Evolutionary conservation across 2,888 invertebrate genomes (phyloP), one percentile per base, ranked within the genome.

Genomic region (Tetragnatha montana): DNA sequence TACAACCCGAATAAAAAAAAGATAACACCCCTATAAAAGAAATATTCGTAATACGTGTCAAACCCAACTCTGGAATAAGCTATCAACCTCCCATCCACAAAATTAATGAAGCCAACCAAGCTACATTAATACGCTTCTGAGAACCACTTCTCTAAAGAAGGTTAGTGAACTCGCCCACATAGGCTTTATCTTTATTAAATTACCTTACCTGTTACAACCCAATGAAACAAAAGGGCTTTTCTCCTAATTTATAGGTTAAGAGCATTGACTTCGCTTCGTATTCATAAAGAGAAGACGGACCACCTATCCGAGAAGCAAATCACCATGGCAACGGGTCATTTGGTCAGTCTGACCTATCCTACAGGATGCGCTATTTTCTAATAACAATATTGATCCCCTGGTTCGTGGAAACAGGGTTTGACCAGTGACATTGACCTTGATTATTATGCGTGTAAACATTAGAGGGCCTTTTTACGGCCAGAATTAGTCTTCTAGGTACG

Each of bases 351-450:
- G 50, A 50, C 70, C 81, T 60, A 60, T 60, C 22, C 21, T 19
- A 78, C 49, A 21, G 17, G 75, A 71, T 60, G 78, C 35, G 47
- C 49, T 49, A 88, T 84, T 88, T 75, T 68, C 76, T 79, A 88
- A 81, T 35, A 84, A 47, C 51, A 21, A 8, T 21, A 88, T 88
- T 75, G 88, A 88, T 88, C n/a, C 14, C 12, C 47, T 79, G 73
- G 47, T 88, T 88, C 84, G 50, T 14, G 8, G 88, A 80, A 88
- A 71, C 60, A 74, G 22, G 6, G 22, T 79, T 83, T 83, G 69
- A 79, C 83, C 21, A 75, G 81, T 75, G 88, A 88, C 88, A 88
- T 84, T 88, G 88, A 88, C 88, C 88, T 84, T 74, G 50, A 82
- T 82, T 47, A 74, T 22, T 60, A 17, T 14, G 21, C 14, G 14